Evolutionary conservation across 35 echinoderm and acorn worm genomes (phyloP), one percentile per base, ranked within the genome.

Genomic region (Patiria miniata): DNA sequence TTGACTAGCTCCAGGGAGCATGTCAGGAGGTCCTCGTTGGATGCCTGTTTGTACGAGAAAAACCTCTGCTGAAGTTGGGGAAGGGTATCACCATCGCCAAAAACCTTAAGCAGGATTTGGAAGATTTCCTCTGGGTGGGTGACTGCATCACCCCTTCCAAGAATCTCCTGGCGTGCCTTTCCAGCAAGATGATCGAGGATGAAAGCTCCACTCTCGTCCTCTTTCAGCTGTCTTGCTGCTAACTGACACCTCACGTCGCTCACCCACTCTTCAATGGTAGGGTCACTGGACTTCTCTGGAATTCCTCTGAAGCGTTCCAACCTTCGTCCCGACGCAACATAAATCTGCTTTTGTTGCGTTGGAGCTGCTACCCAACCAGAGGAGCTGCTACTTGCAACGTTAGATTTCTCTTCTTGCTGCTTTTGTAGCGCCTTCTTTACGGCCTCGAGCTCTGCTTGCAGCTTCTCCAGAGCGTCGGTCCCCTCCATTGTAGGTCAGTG

Each of bases 31-130:
- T 94, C 93, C 23, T 91, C 57, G 0, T 32, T 37, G 0, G 78
- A 19, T 36, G 1, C 55, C 85, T 95, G 89, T 18, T 39, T 37
- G 65, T 91, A 91, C 1, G 89, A 69, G 39, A 92, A 95, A 47
- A 95, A 95, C 14, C 32, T 37, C 39, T 95, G 89, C 73, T 91
- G 89, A 7, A 91, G 61, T 76, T 90, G 78, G 2, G 78, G 83
- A 33, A 94, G 51, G 22, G 87, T 60, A 0, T 54, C 18, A 7
- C 91, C 89, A 7, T 91, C 78, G 54, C 86, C 83, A 1, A 78
- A 83, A 33, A 94, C 51, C 30, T 87, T 60, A 0, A 9, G 7
- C 52, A 81, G 86, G 76, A 91, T 86, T 6, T 89, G 86, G 83
- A 96, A 96, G 28, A 92, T 89, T 8, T 92, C 86, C 37, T 92